phyloP scores from a whole-genome alignment of 2,797 vertebrate genomes.

The Rhodeus uyekii region DNA sequence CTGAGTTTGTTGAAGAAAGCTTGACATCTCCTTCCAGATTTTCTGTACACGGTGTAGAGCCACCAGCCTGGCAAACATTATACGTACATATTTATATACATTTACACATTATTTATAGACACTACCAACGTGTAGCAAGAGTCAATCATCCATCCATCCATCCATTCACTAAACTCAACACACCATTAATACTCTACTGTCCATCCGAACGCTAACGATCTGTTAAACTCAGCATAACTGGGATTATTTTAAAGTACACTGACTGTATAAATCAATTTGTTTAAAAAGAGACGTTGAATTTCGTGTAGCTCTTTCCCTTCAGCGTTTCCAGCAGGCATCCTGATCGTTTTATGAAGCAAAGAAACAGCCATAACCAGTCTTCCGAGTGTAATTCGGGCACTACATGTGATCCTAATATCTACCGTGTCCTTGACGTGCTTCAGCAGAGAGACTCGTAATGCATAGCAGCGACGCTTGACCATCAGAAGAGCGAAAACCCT shows the following conservation, averaged over 20 bases:
- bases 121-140: conserved; percentile 36
- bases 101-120: conserved; percentile 39
- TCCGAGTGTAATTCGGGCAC: too few species aligned
- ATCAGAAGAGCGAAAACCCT: conserved; percentile 51
- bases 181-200: background rate
- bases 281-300: background rate
- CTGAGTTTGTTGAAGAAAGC: conserved; percentile 62
- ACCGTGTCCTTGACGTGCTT: conserved; percentile 13
- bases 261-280: background rate
- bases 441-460: conserved; percentile 54
- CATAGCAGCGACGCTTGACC: conserved; percentile 67
- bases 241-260: background rate
- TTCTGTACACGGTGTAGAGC: conserved; percentile 44
- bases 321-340: background rate
- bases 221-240: background rate
- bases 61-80: conserved; percentile 49
- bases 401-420: background rate
- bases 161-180: background rate
- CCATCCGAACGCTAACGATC: background rate
- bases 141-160: background rate
- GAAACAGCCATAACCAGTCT: too few species aligned
- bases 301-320: background rate
- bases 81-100: conserved; percentile 64
- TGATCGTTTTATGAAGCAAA: too few species aligned
- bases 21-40: conserved; percentile 9